Evolutionary conservation across 2,888 invertebrate species (phyloP).

Genomic region (Cynaeus angustus): DNA sequence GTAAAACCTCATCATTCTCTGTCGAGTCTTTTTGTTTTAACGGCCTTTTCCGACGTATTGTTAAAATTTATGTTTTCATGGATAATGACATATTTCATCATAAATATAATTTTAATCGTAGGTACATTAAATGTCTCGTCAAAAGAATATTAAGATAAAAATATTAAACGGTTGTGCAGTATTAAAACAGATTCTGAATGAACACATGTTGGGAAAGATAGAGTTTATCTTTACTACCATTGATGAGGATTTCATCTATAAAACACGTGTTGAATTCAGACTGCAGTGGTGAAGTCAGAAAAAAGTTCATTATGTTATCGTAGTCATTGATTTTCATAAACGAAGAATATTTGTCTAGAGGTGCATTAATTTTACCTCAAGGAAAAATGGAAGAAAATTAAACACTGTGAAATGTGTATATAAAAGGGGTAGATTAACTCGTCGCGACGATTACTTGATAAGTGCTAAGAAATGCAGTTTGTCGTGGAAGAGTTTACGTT

Average conservation of each 20-base stretch:
- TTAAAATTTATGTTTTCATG: background rate
- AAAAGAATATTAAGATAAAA: background rate
- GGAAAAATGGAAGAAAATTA: conserved; percentile 17
- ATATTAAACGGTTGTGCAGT: background rate
- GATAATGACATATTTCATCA: conserved; percentile 6
- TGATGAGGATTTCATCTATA: conserved; percentile 18
- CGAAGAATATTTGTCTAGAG: background rate
- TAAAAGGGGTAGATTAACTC: conserved; percentile 33
- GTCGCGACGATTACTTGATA: conserved; percentile 9
- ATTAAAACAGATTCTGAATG: conserved; percentile 7
- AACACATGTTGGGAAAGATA: conserved; percentile 18
- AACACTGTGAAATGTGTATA: conserved; percentile 8
- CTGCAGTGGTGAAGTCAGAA: background rate
- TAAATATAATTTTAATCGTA: conserved; percentile 3
- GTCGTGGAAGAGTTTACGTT: conserved; percentile 34
- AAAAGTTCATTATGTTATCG: background rate
- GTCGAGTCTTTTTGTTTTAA: background rate
- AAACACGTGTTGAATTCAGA: conserved; percentile 13
- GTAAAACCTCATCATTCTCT: conserved; percentile 13
- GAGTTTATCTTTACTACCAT: conserved; percentile 12
- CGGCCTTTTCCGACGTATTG: background rate
- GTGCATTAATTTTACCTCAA: background rate
- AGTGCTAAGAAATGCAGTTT: conserved; percentile 31
- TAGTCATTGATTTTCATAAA: too few relatives aligned
- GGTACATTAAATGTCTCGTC: conserved; percentile 1